Evolutionary conservation across 2,888 invertebrate species (phyloP).

Genomic region (Chironomus tentans): DNA sequence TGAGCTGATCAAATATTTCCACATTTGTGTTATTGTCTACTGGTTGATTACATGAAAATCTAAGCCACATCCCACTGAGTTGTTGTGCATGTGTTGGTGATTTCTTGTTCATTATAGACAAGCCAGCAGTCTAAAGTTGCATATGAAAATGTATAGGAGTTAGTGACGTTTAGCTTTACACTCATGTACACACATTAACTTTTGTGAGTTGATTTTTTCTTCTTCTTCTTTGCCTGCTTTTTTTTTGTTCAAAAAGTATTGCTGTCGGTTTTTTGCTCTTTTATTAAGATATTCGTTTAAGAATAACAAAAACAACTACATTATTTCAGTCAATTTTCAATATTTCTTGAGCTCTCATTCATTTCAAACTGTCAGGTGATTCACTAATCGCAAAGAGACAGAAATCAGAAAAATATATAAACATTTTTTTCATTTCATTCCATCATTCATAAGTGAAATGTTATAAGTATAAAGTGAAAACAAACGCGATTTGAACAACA

Average conservation of each 20-base stretch:
- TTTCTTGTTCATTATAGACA: not conserved
- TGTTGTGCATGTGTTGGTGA: not conserved
- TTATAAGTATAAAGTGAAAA: constrained; percentile 10
- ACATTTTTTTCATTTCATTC: not conserved
- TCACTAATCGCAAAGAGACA: constrained; percentile 22
- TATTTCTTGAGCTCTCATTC: constrained; percentile 26
- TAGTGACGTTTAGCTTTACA: not conserved
- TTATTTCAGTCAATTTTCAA: constrained; percentile 26
- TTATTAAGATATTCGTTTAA: constrained; percentile 26
- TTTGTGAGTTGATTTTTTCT: not conserved
- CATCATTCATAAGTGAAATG: constrained; percentile 4
- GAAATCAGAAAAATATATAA: not conserved
- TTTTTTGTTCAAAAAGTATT: not conserved
- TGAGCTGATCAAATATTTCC: constrained; percentile 22
- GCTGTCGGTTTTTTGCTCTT: constrained; percentile 21
- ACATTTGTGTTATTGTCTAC: constrained; percentile 2
- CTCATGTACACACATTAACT: not conserved
- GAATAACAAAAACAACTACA: constrained; percentile 26
- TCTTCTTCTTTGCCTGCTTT: not conserved
- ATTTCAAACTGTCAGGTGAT: constrained; percentile 26
- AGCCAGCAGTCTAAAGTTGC: not conserved
- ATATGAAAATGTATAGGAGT: not conserved
- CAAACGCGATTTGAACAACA: not conserved
- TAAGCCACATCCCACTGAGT: constrained; percentile 3
- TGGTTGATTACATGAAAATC: not conserved